phyloP scores from a whole-genome alignment of 2,797 vertebrate species.

The Gambusia yucatana region DNA sequence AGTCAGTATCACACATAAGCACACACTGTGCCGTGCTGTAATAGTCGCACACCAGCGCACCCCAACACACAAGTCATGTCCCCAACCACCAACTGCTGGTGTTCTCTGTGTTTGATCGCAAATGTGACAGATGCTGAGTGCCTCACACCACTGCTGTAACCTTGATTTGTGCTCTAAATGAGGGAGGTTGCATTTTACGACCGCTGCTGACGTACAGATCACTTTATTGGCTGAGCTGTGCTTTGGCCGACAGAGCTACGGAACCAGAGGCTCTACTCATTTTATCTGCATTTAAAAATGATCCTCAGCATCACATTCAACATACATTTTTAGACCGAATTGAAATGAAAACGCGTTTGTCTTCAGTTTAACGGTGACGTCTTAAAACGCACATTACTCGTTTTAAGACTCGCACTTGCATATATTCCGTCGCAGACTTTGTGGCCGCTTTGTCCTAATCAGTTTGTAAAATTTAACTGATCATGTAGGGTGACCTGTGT shows the following conservation, averaged over 20 bases:
- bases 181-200: conserved; percentile 19
- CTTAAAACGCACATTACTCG: background rate
- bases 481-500: background rate
- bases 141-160: conserved; percentile 30
- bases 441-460: background rate
- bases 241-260: background rate
- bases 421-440: background rate
- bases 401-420: too few species aligned
- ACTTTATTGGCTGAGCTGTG: background rate
- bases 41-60: conserved; percentile 10
- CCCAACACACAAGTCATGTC: background rate
- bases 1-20: conserved; percentile 33
- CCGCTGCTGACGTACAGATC: conserved; percentile 12
- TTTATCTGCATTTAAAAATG: background rate
- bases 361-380: background rate
- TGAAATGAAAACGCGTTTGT: background rate
- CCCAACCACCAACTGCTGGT: conserved; percentile 24
- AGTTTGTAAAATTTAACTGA: background rate
- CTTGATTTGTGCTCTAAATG: conserved; percentile 39
- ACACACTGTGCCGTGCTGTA: background rate
- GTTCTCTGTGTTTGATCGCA: conserved; percentile 5
- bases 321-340: background rate
- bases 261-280: background rate
- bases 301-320: background rate
- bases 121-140: conserved; percentile 38